Evolutionary conservation across 2,113 vertebrate genomes (phyloP).

Genomic region (Chlamydotis undulata): DNA sequence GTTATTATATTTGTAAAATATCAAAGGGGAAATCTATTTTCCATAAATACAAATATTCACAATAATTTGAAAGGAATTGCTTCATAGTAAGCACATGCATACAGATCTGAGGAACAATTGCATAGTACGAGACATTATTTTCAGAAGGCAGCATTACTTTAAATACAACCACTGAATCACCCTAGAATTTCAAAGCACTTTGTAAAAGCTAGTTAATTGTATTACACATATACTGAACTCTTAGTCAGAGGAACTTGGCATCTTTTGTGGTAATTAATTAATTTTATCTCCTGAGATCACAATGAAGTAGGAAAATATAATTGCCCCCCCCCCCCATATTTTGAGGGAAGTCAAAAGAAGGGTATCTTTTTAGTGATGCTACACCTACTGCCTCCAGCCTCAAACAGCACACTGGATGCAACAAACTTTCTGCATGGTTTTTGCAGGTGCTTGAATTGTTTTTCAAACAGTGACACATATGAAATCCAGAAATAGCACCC

Average conservation of each 20-base stretch:
- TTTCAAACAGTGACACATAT: background rate
- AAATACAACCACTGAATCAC: background rate
- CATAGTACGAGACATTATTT: background rate
- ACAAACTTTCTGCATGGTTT: background rate
- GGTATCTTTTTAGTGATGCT: background rate
- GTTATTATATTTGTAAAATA: background rate
- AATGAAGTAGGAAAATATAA: background rate
- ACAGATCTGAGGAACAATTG: background rate
- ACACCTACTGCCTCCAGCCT: background rate
- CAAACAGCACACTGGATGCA: background rate
- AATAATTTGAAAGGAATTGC: background rate
- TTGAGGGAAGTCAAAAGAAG: background rate
- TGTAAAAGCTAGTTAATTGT: background rate
- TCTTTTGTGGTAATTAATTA: background rate
- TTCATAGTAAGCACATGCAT: background rate
- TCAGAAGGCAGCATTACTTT: background rate
- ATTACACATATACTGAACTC: background rate
- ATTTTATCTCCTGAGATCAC: background rate
- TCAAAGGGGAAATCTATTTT: background rate
- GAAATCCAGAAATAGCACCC: background rate
- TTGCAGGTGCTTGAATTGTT: background rate
- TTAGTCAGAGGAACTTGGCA: background rate
- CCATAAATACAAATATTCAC: background rate
- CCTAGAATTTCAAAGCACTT: background rate
- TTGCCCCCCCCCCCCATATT: background rate